A percentile compares a stretch with the other conserved stretches of the same genome.
These are phyloP conservation scores for Bombyx mandarina DNA, from an alignment of 1,140 invertebrate genomes.

Conservation along the genomic window DNA sequence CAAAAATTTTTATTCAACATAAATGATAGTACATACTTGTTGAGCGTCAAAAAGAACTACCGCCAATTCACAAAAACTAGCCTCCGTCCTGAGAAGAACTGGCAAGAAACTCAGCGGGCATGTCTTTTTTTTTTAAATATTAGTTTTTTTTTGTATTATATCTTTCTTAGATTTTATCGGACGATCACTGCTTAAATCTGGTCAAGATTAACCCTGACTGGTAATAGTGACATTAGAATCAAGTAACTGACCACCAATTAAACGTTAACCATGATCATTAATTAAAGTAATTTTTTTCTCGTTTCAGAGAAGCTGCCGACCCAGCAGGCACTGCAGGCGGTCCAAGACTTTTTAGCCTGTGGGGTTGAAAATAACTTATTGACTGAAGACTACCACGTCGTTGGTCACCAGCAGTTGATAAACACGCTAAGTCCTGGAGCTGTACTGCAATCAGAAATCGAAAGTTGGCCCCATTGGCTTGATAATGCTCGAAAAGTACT, in stretches of 20 bases:
- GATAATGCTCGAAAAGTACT: neutral
- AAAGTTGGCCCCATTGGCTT: constrained; percentile 72
- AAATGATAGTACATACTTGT: neutral
- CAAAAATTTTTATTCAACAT: neutral
- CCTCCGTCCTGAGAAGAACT: too few species aligned
- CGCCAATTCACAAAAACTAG: too few species aligned
- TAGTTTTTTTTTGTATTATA: neutral
- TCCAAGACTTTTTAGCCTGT: constrained; percentile 73
- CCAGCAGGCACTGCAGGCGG: constrained; percentile 69
- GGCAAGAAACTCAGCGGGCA: too few species aligned
- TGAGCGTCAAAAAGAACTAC: too few species aligned
- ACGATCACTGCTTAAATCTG: neutral
- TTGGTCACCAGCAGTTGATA: constrained; percentile 74
- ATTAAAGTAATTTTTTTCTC: constrained; percentile 24
- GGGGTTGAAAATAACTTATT: constrained; percentile 71
- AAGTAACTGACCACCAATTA: neutral
- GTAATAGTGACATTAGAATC: neutral
- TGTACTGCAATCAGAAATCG: constrained; percentile 71
- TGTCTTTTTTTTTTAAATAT: too few species aligned
- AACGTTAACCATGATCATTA: neutral
- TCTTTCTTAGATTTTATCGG: neutral
- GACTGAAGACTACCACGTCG: constrained; percentile 70
- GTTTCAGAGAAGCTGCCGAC: constrained; percentile 72
- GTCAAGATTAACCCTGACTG: neutral
- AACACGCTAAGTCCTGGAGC: constrained; percentile 75